Conservation (phyloP, 2,113 vertebrate species). For the Muscicapa adusta region DNA sequence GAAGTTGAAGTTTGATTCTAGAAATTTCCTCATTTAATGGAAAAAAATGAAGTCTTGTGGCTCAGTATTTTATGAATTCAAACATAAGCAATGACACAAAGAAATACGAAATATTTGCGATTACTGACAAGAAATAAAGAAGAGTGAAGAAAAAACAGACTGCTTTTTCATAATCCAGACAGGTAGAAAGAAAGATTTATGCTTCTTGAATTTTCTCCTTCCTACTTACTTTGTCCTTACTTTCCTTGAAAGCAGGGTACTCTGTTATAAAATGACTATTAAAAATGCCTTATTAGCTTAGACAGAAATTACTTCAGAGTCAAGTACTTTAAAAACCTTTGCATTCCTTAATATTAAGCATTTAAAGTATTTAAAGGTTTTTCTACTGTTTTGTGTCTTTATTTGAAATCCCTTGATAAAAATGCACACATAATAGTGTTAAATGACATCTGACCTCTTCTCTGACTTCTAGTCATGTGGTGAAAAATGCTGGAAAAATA, state of each 20-base stretch:
- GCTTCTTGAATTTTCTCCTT: neutral
- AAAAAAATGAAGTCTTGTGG: neutral
- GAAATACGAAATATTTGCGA: neutral
- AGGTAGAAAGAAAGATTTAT: neutral
- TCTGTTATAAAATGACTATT: neutral
- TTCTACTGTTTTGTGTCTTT: slow-evolving; percentile 12
- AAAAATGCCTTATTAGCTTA: neutral
- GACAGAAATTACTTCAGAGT: neutral
- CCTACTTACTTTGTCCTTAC: neutral
- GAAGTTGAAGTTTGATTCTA: neutral
- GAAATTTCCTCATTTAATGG: neutral
- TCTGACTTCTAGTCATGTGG: slow-evolving; percentile 14
- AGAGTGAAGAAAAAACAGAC: neutral
- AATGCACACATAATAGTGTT: neutral
- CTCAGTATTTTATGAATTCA: neutral
- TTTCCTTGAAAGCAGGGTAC: neutral
- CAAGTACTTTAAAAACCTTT: neutral
- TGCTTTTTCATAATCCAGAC: neutral
- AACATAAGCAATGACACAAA: neutral
- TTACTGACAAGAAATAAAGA: neutral
- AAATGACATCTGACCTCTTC: slow-evolving; percentile 36
- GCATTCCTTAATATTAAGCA: slow-evolving; percentile 10
- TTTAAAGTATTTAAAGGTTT: slow-evolving; percentile 18
- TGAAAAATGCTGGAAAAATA: slow-evolving; percentile 51
- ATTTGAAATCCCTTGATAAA: slow-evolving; percentile 31